Evolutionary conservation across 2,888 invertebrate species (phyloP), one percentile per base, ranked within the genome.

Genomic region (Unio pictorum): DNA sequence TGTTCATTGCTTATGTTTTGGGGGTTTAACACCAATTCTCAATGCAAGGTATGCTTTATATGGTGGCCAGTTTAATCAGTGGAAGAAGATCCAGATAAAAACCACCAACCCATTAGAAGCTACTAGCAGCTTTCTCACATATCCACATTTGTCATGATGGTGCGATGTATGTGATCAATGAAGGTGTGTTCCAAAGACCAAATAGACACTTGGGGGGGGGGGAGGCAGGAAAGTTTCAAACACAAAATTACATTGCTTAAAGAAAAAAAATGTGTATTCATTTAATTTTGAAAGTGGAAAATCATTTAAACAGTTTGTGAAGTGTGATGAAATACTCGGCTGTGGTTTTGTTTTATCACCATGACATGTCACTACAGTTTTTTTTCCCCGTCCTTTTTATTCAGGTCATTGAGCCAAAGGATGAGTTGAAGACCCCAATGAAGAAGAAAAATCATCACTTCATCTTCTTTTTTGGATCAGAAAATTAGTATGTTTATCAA

Each of bases 391-490:
- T 68, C 68, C 68, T 66, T 73, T 67, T 65, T 68, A 92, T 92
- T 87, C 92, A 96, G 96, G 94, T 97, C 86, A 94, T 95, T 58
- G 93, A 94, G 81, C 95, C 96, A 18, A 94, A 94, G 64, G 92
- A 94, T 70, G 94, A 95, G 87, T 91, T 94, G 83, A 93, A 95
- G 89, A 94, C 93, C 88, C 94, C 94, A 28, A 92, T 93, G 28
- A 89, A 88, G 71, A 95, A 95, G 89, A 94, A 95, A 80, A 92
- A 92, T 69, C 93, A 93, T 64, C 94, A 95, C 87, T 97, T 96
- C 91, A 95, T 98, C 79, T 97, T 94, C 91, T 98, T 97, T 92
- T 97, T 96, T 91, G 97, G 97, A 69, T 94, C 95, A n/a, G 95
- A 96, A 85, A 96, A 97, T 90, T 96, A 95, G 97, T 97, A 92